phyloP scores from a whole-genome alignment of 2,888 invertebrate species.

The Sphecodes monilicornis region DNA sequence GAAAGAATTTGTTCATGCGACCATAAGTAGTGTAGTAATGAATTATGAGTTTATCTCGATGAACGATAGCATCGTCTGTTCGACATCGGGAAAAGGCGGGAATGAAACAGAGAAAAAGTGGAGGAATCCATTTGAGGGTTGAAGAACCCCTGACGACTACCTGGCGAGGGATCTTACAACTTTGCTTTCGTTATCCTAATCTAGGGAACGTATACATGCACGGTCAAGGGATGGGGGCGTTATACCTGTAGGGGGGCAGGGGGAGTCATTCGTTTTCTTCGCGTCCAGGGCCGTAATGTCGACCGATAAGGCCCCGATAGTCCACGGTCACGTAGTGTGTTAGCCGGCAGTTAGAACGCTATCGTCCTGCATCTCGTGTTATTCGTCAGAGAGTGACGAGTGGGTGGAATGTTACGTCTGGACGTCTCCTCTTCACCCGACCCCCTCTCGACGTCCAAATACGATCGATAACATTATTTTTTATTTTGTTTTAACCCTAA shows the following conservation, averaged over 20 bases:
- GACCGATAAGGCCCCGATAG: constrained; percentile 71
- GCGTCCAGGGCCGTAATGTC: constrained; percentile 69
- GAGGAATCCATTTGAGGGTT: constrained; percentile 24
- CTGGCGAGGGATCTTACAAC: constrained; percentile 23
- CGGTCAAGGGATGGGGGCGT: constrained; percentile 42
- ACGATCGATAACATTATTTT: constrained; percentile 3
- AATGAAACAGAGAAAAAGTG: neutral
- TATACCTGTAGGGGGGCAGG: constrained; percentile 48
- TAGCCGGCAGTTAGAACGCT: constrained; percentile 73
- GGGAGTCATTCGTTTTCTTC: constrained; percentile 68
- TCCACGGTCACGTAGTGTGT: constrained; percentile 68
- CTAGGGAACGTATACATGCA: constrained; percentile 42
- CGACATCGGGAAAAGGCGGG: neutral
- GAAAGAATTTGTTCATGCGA: neutral
- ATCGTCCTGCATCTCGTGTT: constrained; percentile 73
- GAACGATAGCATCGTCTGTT: constrained; percentile 8
- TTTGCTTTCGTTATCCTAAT: constrained; percentile 67
- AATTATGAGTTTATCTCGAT: constrained; percentile 30
- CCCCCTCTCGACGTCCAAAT: neutral
- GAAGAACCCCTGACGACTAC: constrained; percentile 35
- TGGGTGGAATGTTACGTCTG: constrained; percentile 72
- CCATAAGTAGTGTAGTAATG: neutral
- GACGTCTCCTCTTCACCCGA: constrained; percentile 19
- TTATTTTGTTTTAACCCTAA: neutral
- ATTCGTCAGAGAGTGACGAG: constrained; percentile 76